These are phyloP conservation scores for Ahaetulla prasina DNA, from an alignment of 2,113 vertebrate species.

Conservation along the genomic window DNA sequence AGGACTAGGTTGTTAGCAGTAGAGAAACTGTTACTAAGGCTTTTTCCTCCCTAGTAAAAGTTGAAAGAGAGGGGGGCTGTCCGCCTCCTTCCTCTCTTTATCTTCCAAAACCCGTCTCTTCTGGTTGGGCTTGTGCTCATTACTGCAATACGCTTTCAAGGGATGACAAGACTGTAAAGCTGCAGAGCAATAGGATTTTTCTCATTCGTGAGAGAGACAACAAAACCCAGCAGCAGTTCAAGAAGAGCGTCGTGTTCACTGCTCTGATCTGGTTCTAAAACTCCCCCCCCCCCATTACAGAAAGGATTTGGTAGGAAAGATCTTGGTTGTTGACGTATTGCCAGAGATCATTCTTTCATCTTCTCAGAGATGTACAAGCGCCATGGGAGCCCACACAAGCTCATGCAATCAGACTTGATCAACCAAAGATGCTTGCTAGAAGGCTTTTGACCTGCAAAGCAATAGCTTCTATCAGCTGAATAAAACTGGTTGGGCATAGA, in stretches of 20 bases:
- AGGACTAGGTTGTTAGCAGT: background rate
- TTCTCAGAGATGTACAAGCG: background rate
- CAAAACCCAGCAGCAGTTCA: conserved; percentile 7
- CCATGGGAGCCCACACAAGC: background rate
- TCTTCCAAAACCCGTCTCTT: background rate
- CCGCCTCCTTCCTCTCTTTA: background rate
- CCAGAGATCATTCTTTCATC: background rate
- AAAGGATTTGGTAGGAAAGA: conserved; percentile 24
- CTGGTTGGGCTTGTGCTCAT: background rate
- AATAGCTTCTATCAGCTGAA: background rate
- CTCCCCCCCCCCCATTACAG: background rate
- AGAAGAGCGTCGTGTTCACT: background rate
- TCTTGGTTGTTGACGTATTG: conserved; percentile 31
- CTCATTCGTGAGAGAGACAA: conserved; percentile 24
- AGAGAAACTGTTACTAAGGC: background rate
- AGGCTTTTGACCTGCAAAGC: background rate
- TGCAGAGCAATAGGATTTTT: background rate
- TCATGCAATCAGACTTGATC: background rate
- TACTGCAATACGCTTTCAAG: background rate
- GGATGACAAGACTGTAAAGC: background rate
- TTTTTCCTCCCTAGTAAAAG: background rate
- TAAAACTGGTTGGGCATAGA: background rate
- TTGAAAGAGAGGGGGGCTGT: background rate
- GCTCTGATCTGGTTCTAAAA: conserved; percentile 21
- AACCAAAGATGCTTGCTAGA: background rate